phyloP scores from a whole-genome alignment of 2,113 vertebrate genomes.

The Bubo scandiacus region DNA sequence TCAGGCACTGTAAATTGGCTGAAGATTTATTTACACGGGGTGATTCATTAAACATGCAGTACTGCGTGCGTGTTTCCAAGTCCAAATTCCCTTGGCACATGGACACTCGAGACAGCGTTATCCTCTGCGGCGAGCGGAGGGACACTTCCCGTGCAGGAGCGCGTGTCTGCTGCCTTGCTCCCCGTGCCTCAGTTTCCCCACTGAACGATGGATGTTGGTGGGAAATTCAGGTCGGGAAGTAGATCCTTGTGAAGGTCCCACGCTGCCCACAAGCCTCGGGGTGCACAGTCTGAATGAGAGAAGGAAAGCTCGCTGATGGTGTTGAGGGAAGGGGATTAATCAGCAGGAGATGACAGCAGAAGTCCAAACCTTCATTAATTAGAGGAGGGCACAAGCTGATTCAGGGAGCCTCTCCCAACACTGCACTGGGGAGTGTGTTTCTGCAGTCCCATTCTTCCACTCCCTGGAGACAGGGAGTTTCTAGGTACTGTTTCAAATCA shows the following conservation, averaged over 20 bases:
- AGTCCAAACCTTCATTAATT: background rate
- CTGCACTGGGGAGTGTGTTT: background rate
- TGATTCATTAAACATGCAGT: background rate
- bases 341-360: constrained; percentile 19
- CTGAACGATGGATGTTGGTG: background rate
- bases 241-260: background rate
- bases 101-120: accelerated
- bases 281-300: background rate
- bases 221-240: background rate
- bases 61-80: background rate
- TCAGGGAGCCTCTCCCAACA: background rate
- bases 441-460: background rate
- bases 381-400: background rate
- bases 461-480: background rate
- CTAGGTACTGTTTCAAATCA: background rate
- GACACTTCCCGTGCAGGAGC: background rate
- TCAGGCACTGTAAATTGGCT: background rate
- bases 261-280: background rate
- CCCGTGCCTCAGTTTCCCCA: background rate
- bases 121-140: accelerated
- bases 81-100: background rate
- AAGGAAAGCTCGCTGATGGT: background rate
- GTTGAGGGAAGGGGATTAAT: constrained; percentile 3
- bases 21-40: background rate
- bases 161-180: background rate